These are phyloP conservation scores for Montipora sp. DNA, from an alignment of 64 coral and sea anemone genomes.

Conservation along the genomic window DNA sequence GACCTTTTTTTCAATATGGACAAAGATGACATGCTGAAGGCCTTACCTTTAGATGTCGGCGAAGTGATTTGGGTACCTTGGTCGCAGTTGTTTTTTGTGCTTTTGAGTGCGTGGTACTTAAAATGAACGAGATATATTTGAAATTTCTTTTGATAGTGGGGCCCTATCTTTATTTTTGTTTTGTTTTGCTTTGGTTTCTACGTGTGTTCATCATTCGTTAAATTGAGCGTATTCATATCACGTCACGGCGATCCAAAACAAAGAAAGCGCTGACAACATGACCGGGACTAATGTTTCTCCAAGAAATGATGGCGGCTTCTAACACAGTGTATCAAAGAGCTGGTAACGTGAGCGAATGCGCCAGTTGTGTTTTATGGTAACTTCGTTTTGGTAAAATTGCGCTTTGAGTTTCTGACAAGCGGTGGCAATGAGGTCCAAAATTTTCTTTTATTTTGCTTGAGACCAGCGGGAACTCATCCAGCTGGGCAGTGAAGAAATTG, in stretches of 20 bases:
- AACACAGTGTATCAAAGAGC: neutral
- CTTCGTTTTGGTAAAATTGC: neutral
- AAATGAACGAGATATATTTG: neutral
- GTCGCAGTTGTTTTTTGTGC: too few species aligned
- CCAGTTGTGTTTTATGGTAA: neutral
- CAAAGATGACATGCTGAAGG: too few species aligned
- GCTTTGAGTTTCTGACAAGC: too few species aligned
- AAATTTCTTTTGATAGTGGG: neutral
- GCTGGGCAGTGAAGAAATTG: neutral
- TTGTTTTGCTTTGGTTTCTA: neutral
- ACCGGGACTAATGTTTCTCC: neutral
- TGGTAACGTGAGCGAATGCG: neutral
- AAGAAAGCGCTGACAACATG: neutral
- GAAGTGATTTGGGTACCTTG: too few species aligned
- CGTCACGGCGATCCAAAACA: neutral
- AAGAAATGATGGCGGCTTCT: neutral
- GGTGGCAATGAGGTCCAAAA: neutral
- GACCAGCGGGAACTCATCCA: neutral
- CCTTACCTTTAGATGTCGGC: too few species aligned
- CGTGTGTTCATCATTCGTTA: neutral
- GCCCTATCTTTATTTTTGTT: neutral
- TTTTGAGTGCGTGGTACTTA: too few species aligned
- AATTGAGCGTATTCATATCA: neutral
- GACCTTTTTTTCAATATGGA: too few species aligned
- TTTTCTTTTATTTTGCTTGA: neutral